Evolutionary conservation across 2,797 vertebrate species (phyloP).

Genomic region (Prionace glauca): DNA sequence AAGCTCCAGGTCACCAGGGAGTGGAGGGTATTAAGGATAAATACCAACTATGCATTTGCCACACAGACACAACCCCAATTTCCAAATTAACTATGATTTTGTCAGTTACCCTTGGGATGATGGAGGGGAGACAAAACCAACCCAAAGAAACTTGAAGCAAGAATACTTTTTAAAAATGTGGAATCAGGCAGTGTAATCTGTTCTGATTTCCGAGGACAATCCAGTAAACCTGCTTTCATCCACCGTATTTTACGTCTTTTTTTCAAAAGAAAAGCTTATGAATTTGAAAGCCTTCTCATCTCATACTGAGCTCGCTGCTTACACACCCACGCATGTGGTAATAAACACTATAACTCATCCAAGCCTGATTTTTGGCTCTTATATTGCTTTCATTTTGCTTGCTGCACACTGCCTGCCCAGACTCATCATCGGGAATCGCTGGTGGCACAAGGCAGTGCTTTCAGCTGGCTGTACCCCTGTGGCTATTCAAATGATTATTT

Average conservation of each 20-base stretch:
- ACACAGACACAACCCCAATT: neutral
- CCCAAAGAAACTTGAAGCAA: neutral
- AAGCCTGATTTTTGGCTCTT: constrained; percentile 22
- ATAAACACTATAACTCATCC: constrained; percentile 28
- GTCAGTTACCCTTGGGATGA: neutral
- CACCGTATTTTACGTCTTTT: neutral
- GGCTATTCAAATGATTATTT: constrained; percentile 31
- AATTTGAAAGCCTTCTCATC: constrained; percentile 28
- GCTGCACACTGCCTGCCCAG: neutral
- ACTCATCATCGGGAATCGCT: neutral
- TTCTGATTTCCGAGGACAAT: neutral
- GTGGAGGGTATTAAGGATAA: neutral
- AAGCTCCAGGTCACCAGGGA: neutral
- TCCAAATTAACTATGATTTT: neutral
- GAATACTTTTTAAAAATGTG: neutral
- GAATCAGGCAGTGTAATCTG: neutral
- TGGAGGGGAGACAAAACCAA: neutral
- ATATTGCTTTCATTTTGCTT: constrained; percentile 1
- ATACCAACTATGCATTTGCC: neutral
- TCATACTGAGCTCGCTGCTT: neutral
- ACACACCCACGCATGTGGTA: constrained; percentile 20
- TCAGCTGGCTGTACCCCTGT: constrained; percentile 6
- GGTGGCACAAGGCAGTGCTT: neutral
- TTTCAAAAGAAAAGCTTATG: neutral
- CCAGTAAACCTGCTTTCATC: neutral